Evolutionary conservation across 2,888 invertebrate species (phyloP), one percentile per base, ranked within the genome.

Genomic region (Eupithecia exiguata): DNA sequence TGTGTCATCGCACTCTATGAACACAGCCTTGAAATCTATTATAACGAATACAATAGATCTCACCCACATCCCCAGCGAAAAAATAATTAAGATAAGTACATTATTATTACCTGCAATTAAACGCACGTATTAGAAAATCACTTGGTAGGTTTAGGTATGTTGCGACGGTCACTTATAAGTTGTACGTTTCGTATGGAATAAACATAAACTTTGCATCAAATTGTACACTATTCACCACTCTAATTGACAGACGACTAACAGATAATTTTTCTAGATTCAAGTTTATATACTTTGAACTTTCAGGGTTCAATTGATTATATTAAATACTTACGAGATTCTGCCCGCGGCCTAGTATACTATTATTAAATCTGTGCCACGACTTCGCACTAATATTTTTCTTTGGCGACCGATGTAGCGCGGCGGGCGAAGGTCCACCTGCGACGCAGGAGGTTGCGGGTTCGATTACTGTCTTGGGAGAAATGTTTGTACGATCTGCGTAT

Each of bases 1-100:
- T 36, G 16, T 71, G 71, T 63, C 40, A 25, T 71, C 76, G 76
- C 76, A 76, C 76, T 74, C 58, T 16, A 43, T n/a, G 38, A 38
- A 65, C 5, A 18, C 18, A 62, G 53, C 1, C n/a, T 25, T 25
- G 14, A 25, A 25, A 58, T 25, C 0, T 5, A 58, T 58, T 25
- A 10, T 53, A 21, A 1, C 21, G 21, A 12, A 58, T 25, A 25
- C 25, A 25, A 14, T 58, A 25, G 25, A 58, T 14, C 21, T 12
- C 58, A 25, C 58, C 0, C 58, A 10, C 21, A 21, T 12, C n/a
- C 49, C 49, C 21, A 21, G 4, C 53, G 49, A 49, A 49, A 49
- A n/a, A n/a, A 53, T 21, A 21, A 21, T 49, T 21, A 5, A 43
- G 5, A 2, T 58, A 25, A 12, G 25, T 25, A 53, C 7, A 25